A percentile compares a stretch with the other conserved stretches of the same genome.
These are phyloP conservation scores for Pocillopora grandis DNA, from an alignment of 92 coral and sea anemone species.

Conservation along the genomic window DNA sequence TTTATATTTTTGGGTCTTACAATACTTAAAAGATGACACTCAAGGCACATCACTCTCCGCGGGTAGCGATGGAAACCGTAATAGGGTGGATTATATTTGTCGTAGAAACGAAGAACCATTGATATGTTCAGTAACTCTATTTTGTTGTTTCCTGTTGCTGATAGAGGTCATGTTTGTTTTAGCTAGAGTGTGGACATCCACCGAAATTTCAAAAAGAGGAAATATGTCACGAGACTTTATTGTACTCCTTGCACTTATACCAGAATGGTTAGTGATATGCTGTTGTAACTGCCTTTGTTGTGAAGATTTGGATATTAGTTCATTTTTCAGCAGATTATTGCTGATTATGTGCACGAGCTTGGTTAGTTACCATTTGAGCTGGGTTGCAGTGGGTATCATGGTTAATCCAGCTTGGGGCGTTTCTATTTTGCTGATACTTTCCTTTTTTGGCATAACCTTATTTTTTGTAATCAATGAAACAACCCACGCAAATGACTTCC, in stretches of 20 bases:
- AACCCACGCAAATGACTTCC: neutral
- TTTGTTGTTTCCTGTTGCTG: constrained; percentile 7
- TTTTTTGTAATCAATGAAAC: neutral
- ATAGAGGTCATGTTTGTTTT: neutral
- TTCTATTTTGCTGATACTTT: constrained; percentile 5
- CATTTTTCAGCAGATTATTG: neutral
- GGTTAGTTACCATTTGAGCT: constrained; percentile 5
- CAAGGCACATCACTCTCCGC: neutral
- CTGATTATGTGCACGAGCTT: neutral
- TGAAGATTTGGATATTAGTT: neutral
- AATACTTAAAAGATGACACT: neutral
- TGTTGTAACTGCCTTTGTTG: neutral
- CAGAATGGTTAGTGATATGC: constrained; percentile 3
- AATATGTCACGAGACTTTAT: neutral
- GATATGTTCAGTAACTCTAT: neutral
- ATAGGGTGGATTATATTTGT: neutral
- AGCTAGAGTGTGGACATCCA: neutral
- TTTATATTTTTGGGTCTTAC: neutral
- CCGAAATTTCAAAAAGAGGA: neutral
- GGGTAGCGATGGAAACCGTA: neutral
- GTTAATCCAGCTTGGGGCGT: constrained; percentile 17
- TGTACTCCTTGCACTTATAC: neutral
- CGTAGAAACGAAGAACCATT: neutral
- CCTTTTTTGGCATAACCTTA: neutral
- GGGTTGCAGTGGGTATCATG: constrained; percentile 26